These are phyloP conservation scores for Stegana nigrithorax DNA, from an alignment of 2,888 invertebrate species.

Conservation along the genomic window DNA sequence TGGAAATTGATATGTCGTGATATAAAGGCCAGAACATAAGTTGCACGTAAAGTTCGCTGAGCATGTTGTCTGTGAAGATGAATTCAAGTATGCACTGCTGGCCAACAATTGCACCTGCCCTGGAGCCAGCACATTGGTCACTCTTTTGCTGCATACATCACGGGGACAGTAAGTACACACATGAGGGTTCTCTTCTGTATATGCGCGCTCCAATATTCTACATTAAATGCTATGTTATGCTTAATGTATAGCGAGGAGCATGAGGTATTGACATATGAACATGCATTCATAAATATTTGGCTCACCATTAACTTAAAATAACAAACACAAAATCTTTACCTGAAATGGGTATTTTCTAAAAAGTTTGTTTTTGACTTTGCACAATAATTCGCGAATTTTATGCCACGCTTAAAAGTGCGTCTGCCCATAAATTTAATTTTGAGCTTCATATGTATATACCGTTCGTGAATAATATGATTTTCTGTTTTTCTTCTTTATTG, in stretches of 20 bases:
- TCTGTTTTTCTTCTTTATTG: background rate
- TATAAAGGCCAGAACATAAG: constrained; percentile 90
- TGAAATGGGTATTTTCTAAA: no score
- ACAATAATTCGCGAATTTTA: background rate
- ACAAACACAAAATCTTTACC: no score
- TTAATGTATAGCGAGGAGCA: background rate
- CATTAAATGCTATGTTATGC: background rate
- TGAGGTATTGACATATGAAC: background rate
- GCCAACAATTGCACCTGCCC: constrained; percentile 99
- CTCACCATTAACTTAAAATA: no score
- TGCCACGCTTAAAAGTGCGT: background rate
- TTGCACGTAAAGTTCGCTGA: constrained; percentile 99
- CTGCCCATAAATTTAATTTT: no score
- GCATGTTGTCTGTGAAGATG: constrained; percentile 98
- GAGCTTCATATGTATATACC: background rate
- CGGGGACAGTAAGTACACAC: constrained; percentile 90
- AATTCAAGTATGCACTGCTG: constrained; percentile 96
- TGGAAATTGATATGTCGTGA: background rate
- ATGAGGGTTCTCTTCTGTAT: no score
- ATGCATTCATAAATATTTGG: background rate
- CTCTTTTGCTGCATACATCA: constrained; percentile 94
- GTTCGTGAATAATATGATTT: background rate
- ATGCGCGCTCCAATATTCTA: background rate
- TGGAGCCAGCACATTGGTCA: constrained; percentile 96
- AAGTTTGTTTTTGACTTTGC: no score